Percentiles rank a stretch among this genome's conserved stretches.
phyloP scores from a whole-genome alignment of 2,797 vertebrate species.

The Falco biarmicus region DNA sequence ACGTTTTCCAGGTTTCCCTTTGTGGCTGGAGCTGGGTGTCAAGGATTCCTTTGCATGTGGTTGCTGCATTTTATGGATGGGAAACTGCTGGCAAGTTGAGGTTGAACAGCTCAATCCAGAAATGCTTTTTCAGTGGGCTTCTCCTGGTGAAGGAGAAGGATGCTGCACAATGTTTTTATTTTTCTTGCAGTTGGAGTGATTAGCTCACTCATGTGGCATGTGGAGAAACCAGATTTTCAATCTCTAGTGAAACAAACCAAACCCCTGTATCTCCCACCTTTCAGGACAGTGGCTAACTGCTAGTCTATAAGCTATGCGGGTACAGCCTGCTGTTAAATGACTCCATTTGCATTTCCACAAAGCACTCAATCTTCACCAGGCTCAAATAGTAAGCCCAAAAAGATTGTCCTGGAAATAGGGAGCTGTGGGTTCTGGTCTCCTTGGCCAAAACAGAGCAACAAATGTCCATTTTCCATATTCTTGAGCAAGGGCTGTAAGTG shows the following conservation, averaged over 20 bases:
- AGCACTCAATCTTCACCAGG: not conserved
- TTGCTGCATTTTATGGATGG: not conserved
- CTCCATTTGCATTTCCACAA: not conserved
- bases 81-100: not conserved
- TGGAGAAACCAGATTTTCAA: not conserved
- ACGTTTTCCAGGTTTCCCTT: not conserved
- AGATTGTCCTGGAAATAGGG: too few species aligned
- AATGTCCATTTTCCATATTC: not conserved
- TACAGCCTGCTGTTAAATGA: too few species aligned
- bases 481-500: not conserved
- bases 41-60: not conserved
- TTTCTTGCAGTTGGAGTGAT: not conserved
- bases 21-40: not conserved
- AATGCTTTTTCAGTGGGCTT: not conserved
- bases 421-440: not conserved
- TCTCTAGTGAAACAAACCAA: not conserved
- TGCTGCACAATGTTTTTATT: not conserved
- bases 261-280: not conserved
- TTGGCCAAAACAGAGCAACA: not conserved
- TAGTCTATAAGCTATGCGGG: not conserved
- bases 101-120: not conserved
- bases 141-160: not conserved
- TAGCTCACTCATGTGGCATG: not conserved
- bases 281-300: not conserved
- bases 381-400: not conserved